A percentile compares a stretch with the other conserved stretches of the same genome.
Conservation (phyloP, 2,888 invertebrate genomes). For the Ochlodes sylvanus region DNA sequence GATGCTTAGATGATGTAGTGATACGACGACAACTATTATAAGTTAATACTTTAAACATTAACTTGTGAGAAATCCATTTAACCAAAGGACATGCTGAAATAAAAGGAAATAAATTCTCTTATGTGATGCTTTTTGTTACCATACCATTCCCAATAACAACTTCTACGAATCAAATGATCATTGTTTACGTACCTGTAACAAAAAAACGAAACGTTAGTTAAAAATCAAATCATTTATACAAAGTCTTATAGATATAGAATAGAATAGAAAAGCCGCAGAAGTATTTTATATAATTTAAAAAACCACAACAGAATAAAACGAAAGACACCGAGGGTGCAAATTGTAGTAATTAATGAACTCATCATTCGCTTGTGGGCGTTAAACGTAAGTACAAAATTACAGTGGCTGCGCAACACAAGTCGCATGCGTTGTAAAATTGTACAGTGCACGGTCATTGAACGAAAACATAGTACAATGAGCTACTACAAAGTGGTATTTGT, state of each 20-base stretch:
- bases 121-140: conserved; percentile 3
- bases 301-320: background rate
- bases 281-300: background rate
- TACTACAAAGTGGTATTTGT: conserved; percentile 28
- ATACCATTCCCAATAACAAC: background rate
- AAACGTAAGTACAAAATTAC: conserved; percentile 41
- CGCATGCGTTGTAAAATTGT: conserved; percentile 59
- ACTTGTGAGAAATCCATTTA: no score
- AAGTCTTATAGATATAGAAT: background rate
- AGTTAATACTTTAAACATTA: no score
- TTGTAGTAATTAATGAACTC: conserved; percentile 31
- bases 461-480: conserved; percentile 59
- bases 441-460: conserved; percentile 67
- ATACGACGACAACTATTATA: no score
- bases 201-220: conserved; percentile 4
- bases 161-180: background rate
- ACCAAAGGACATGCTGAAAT: background rate
- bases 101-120: conserved; percentile 9
- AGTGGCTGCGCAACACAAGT: conserved; percentile 45
- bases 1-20: background rate
- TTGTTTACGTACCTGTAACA: conserved; percentile 26
- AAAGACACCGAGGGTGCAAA: conserved; percentile 1
- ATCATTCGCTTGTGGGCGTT: conserved; percentile 11
- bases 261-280: background rate
- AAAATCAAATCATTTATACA: background rate